Evolutionary conservation across 2,888 invertebrate genomes (phyloP).

Genomic region (Gisinianus flammeolus): DNA sequence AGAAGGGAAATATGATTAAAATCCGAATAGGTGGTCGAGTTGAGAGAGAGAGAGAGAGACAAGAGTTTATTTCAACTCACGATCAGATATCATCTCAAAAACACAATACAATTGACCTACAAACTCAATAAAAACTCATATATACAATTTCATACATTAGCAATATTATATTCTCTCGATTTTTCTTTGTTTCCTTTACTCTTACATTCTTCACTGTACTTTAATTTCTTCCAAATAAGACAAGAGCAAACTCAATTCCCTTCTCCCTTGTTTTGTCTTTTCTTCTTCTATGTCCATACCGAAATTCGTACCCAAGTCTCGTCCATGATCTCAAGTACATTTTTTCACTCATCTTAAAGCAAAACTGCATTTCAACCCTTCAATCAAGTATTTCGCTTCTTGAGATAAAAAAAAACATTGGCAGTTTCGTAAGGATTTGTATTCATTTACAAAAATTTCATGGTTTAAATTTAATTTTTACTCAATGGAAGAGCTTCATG

Average conservation of each 20-base stretch:
- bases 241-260: neutral
- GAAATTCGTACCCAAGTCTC: too few species aligned
- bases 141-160: conserved; percentile 8
- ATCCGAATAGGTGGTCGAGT: neutral
- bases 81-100: conserved; percentile 2
- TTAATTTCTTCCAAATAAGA: neutral
- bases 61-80: conserved; percentile 5
- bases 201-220: neutral
- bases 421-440: too few species aligned
- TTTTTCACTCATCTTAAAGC: too few species aligned
- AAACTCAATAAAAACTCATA: conserved; percentile 2
- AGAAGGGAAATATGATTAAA: neutral
- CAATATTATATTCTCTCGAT: neutral
- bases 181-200: neutral
- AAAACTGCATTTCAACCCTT: too few species aligned
- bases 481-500: too few species aligned
- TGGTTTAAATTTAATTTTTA: too few species aligned
- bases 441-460: too few species aligned
- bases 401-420: too few species aligned
- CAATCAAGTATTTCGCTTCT: too few species aligned
- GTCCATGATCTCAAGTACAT: too few species aligned
- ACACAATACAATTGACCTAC: conserved; percentile 11
- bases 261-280: neutral
- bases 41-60: neutral
- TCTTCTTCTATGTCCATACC: too few species aligned